These are phyloP conservation scores for Uloborus diversus DNA, from an alignment of 1,140 invertebrate species.

Conservation along the genomic window DNA sequence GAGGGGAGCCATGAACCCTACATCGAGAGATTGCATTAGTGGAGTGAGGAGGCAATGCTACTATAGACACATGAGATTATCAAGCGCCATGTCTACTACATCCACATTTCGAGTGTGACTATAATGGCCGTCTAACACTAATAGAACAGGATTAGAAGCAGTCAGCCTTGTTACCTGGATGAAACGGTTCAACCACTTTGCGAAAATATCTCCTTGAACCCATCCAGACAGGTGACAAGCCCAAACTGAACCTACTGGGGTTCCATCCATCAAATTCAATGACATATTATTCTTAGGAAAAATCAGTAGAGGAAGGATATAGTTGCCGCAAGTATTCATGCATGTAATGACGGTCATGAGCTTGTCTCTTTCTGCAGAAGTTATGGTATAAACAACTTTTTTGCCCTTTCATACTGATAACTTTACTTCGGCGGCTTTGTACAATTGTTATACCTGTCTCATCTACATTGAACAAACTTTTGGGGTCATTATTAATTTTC, in stretches of 20 bases:
- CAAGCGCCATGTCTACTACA: too few relatives aligned
- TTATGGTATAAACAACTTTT: constrained; percentile 16
- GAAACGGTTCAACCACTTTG: constrained; percentile 64
- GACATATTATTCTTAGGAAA: constrained; percentile 27
- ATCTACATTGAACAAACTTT: constrained; percentile 15
- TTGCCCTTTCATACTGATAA: not conserved
- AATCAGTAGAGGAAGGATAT: constrained; percentile 9
- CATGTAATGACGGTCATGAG: constrained; percentile 24
- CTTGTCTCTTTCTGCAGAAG: constrained; percentile 10
- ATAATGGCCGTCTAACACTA: not conserved
- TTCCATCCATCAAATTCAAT: not conserved
- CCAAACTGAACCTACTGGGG: constrained; percentile 6
- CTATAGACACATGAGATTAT: too few relatives aligned
- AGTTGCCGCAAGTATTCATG: constrained; percentile 33
- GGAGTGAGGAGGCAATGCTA: too few relatives aligned
- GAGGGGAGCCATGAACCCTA: too few relatives aligned
- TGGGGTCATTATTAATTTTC: not conserved
- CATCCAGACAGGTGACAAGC: constrained; percentile 36
- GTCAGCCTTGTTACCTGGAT: constrained; percentile 33
- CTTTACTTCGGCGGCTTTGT: not conserved
- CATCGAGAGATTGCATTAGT: too few relatives aligned
- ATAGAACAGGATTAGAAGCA: not conserved
- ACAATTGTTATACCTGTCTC: constrained; percentile 12
- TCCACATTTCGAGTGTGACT: too few relatives aligned
- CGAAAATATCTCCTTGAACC: constrained; percentile 62